Conservation (phyloP, 2,797 vertebrate species). For the Malacoraja senta region DNA sequence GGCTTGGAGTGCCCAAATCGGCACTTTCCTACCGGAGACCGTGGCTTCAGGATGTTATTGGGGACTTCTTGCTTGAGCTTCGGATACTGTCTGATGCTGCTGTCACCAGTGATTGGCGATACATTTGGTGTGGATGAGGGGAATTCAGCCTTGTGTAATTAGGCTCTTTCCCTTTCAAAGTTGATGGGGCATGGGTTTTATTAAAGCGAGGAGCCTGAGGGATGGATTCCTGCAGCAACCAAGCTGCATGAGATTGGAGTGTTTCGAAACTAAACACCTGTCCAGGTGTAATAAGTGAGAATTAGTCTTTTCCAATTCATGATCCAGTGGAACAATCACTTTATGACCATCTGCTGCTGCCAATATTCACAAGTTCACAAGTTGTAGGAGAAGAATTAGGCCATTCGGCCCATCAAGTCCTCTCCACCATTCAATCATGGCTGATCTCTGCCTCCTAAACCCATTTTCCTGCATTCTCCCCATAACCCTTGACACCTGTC, state of each 20-base stretch:
- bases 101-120: not conserved
- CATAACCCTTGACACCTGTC: too few relatives aligned
- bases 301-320: not conserved
- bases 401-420: too few relatives aligned
- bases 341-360: not conserved
- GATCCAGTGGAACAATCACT: not conserved
- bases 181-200: not conserved
- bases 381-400: too few relatives aligned
- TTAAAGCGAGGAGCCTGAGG: not conserved
- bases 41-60: too few relatives aligned
- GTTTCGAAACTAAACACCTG: not conserved
- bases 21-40: too few relatives aligned
- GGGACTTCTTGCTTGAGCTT: not conserved
- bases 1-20: too few relatives aligned
- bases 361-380: too few relatives aligned
- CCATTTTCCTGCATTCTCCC: too few relatives aligned
- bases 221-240: slow-evolving; percentile 38
- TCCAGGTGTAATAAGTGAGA: not conserved
- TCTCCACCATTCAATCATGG: too few relatives aligned
- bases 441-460: too few relatives aligned
- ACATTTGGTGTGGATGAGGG: not conserved
- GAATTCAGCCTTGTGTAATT: not conserved
- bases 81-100: too few relatives aligned
- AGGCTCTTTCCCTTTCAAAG: not conserved
- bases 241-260: slow-evolving; percentile 40